Base-by-base conservation (phyloP, 1,140 invertebrate genomes). In the Zaprionus nigranus region DNA sequence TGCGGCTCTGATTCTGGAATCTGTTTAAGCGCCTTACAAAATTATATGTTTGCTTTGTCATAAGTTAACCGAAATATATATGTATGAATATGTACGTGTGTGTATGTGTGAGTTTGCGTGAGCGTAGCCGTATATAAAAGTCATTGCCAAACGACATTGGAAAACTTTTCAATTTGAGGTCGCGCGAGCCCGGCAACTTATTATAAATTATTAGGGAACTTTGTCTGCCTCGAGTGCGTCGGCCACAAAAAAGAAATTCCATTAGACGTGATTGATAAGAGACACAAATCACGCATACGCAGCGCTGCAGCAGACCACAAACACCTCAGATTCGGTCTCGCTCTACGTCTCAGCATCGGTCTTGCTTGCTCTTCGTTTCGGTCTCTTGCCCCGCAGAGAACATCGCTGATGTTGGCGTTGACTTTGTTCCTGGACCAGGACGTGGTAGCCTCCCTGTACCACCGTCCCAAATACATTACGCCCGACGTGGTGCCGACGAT, bases 181-280 rank as follows among this genome's bases (percentile, higher is more conserved):
- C 73, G 51, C 63, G 51, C 66, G 22, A 65, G 68, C 72, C 57
- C 59, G 68, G 53, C 34, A 88, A 81, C 78, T 88, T 90, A 90
- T 88, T 88, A 84, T 81, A 84, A 88, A 90, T 84, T 88, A 90
- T 88, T 79, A 76, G 63, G 68, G 68, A 88, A 90, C 85, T 88
- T 90, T 81, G 81, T 84, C 81, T 70, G 81, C 77, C 57, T 82
- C 69, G 75, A 86, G 83, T 79, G 61, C 53, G 72, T 22, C 9
- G 30, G 49, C 64, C 67, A 59, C 51, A 46, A 65, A 43, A 43
- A 75, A 71, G 71, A 88, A 88, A 88, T 85, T 85, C 86, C 85
- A 90, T 90, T 90, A 90, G 82, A 67, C 85, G 82, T 90, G 85
- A 90, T 90, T 90, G 82, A 90, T 90, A 90, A 90, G 86, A 90